A percentile compares a stretch with the other conserved stretches of the same genome.
These are phyloP conservation scores for Poeciliopsis presidionis DNA, from an alignment of 2,797 vertebrate genomes.

Conservation along the genomic window DNA sequence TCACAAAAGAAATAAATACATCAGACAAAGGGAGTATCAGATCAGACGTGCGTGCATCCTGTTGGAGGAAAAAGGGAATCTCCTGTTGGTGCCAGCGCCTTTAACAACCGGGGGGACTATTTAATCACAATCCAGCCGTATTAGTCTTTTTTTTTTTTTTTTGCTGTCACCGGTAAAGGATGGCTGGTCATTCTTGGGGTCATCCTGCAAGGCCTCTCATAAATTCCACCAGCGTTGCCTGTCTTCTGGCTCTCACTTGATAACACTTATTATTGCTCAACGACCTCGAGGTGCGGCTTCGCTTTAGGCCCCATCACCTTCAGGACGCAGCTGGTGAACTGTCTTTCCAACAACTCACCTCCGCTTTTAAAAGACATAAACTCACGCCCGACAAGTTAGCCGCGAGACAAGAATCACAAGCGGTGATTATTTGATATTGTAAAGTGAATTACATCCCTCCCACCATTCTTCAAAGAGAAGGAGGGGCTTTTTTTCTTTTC, in stretches of 20 bases:
- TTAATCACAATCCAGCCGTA: conserved; percentile 68
- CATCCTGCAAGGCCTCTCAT: conserved; percentile 75
- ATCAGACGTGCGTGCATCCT: conserved; percentile 29
- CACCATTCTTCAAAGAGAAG: conserved; percentile 36
- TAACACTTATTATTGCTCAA: conserved; percentile 77
- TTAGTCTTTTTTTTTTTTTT: conserved; percentile 47
- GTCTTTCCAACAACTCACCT: conserved; percentile 50
- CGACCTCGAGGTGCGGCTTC: conserved; percentile 70
- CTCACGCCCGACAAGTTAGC: conserved; percentile 62
- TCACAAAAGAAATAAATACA: conserved; percentile 3
- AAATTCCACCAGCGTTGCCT: conserved; percentile 69
- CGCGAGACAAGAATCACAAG: conserved; percentile 68
- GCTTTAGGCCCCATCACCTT: conserved; percentile 61
- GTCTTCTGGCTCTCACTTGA: conserved; percentile 73
- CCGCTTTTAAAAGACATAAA: conserved; percentile 69
- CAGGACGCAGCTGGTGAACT: conserved; percentile 45
- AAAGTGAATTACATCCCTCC: conserved; percentile 72
- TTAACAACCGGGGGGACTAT: conserved; percentile 59
- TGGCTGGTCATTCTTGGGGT: conserved; percentile 62
- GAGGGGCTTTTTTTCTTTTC: neutral
- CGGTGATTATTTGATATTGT: conserved; percentile 72
- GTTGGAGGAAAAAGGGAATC: conserved; percentile 47
- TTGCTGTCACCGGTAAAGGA: conserved; percentile 68
- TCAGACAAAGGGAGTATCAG: neutral
- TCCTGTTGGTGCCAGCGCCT: conserved; percentile 44